phyloP scores from a whole-genome alignment of 92 coral and sea anemone genomes.

The Parazoanthus swiftii region DNA sequence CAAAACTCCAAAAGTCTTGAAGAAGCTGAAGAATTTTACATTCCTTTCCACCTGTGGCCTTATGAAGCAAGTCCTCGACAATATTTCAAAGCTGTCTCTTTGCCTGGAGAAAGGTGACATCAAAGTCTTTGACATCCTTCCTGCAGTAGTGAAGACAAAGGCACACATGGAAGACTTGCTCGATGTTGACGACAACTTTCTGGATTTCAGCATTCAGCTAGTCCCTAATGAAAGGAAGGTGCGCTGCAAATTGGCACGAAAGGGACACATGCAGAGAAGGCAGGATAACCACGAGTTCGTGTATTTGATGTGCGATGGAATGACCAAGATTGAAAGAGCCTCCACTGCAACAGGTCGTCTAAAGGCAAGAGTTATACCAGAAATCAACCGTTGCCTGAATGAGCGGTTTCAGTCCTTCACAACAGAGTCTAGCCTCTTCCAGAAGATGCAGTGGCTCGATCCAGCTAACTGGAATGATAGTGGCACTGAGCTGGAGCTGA shows the following conservation, averaged over 20 bases:
- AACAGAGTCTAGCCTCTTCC: constrained; percentile 26
- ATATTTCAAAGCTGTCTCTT: constrained; percentile 45
- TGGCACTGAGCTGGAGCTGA: constrained; percentile 22
- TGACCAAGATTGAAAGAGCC: constrained; percentile 31
- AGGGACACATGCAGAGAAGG: constrained; percentile 38
- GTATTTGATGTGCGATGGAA: constrained; percentile 17
- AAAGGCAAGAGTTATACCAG: constrained; percentile 49
- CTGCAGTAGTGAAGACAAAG: constrained; percentile 44
- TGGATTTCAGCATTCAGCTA: constrained; percentile 26
- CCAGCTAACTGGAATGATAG: constrained; percentile 48
- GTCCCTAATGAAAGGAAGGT: constrained; percentile 22
- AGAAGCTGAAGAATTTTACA: constrained; percentile 48
- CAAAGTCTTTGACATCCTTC: constrained; percentile 43
- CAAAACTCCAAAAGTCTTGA: constrained; percentile 40
- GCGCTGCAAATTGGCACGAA: constrained; percentile 35
- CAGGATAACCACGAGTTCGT: constrained; percentile 45
- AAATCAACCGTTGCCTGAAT: constrained; percentile 37
- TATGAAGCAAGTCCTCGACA: constrained; percentile 45
- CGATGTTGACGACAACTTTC: constrained; percentile 30
- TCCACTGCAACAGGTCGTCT: neutral
- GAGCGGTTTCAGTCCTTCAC: constrained; percentile 37
- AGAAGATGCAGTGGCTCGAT: constrained; percentile 46
- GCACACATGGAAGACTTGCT: constrained; percentile 40
- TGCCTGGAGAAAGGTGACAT: constrained; percentile 43
- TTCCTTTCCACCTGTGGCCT: constrained; percentile 37